phyloP scores from a whole-genome alignment of 1,140 invertebrate species.

The Nasonia longicornis region DNA sequence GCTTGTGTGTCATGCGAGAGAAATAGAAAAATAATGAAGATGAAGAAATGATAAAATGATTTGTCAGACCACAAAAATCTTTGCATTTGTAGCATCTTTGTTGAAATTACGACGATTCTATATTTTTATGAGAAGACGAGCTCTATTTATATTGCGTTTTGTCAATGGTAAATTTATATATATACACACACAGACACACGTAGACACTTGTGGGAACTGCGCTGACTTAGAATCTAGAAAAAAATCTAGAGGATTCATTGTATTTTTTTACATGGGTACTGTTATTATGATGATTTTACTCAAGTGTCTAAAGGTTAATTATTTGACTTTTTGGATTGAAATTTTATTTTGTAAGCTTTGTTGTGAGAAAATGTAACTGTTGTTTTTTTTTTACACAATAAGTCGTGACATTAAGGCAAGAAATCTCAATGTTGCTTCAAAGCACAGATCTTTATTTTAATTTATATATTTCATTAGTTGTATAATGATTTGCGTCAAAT shows the following conservation, averaged over 20 bases:
- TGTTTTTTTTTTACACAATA: slow-evolving; percentile 7
- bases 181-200: slow-evolving; percentile 14
- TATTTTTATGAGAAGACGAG: slow-evolving; percentile 29
- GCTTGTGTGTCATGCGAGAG: not conserved
- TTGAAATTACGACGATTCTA: slow-evolving; percentile 33
- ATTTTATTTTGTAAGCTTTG: not conserved
- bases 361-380: not conserved
- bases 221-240: slow-evolving; percentile 42
- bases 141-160: slow-evolving; percentile 40
- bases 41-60: not conserved
- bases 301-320: slow-evolving; percentile 8
- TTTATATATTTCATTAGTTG: slow-evolving; percentile 12
- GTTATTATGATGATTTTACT: not conserved
- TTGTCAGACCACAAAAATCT: slow-evolving; percentile 34
- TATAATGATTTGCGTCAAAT: not conserved
- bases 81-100: slow-evolving; percentile 36
- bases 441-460: not conserved
- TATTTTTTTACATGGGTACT: slow-evolving; percentile 4
- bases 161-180: slow-evolving; percentile 19
- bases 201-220: slow-evolving; percentile 12
- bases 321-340: not conserved
- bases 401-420: not conserved
- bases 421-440: not conserved
- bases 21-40: slow-evolving; percentile 1
- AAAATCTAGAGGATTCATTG: not conserved